These are phyloP conservation scores for Notarius quadriscutis DNA, from an alignment of 2,113 vertebrate species.

Conservation along the genomic window DNA sequence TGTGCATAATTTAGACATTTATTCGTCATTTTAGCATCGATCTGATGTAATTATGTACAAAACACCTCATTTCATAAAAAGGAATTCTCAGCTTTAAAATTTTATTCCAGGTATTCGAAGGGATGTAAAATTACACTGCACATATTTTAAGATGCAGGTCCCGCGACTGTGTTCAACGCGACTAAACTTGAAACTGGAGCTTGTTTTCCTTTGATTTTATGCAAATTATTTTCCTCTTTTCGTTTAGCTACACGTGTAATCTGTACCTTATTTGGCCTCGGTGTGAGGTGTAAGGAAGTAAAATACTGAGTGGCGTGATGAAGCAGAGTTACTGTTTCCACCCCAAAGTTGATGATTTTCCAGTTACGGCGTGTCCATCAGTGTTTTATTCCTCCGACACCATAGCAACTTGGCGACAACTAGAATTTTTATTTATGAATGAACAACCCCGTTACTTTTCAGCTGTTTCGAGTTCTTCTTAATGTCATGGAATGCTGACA, in stretches of 20 bases:
- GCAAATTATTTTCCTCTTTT: background rate
- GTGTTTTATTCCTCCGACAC: background rate
- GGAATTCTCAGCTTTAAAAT: background rate
- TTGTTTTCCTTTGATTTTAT: background rate
- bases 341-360: background rate
- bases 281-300: background rate
- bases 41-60: too few relatives aligned
- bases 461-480: background rate
- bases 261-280: background rate
- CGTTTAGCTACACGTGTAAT: background rate
- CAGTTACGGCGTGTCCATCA: background rate
- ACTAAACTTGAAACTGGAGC: background rate
- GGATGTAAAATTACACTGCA: too few relatives aligned
- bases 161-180: background rate
- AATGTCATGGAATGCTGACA: background rate
- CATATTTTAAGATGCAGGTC: too few relatives aligned
- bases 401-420: background rate
- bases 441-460: background rate
- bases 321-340: background rate
- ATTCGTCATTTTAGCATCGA: background rate
- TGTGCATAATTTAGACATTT: too few relatives aligned
- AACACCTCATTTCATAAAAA: background rate
- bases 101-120: too few relatives aligned
- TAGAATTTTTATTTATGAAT: background rate
- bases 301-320: background rate